Percentiles rank a stretch among this genome's conserved stretches.
Conservation (phyloP, 2,888 invertebrate species). For the Neocrepidodera transversa region DNA sequence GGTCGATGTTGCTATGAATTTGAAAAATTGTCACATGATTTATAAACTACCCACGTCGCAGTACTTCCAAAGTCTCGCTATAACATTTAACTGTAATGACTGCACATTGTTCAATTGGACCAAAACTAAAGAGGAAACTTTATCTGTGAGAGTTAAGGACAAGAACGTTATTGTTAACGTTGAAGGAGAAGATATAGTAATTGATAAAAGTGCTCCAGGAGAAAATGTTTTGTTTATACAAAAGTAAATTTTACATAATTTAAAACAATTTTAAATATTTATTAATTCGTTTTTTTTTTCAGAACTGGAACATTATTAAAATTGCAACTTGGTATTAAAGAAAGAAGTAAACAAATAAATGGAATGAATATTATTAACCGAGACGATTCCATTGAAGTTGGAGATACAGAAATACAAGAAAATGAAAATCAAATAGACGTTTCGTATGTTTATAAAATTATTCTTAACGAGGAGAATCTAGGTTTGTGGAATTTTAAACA, state of each 20-base stretch:
- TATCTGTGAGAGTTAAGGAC: constrained; percentile 45
- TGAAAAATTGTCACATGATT: constrained; percentile 45
- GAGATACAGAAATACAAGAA: constrained; percentile 46
- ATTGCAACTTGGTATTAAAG: constrained; percentile 38
- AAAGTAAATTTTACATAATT: constrained; percentile 44
- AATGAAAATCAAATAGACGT: constrained; percentile 63
- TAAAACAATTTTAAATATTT: not conserved
- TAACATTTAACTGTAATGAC: constrained; percentile 48
- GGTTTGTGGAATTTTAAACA: constrained; percentile 89
- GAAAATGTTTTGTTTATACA: constrained; percentile 44
- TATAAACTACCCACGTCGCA: constrained; percentile 44
- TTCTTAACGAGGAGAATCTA: constrained; percentile 77
- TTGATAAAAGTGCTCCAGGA: not conserved
- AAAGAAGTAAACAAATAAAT: constrained; percentile 30
- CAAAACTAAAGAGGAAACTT: constrained; percentile 34
- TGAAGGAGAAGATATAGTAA: constrained; percentile 38
- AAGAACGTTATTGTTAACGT: constrained; percentile 41
- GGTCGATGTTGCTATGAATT: constrained; percentile 47
- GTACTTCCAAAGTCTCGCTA: constrained; percentile 45
- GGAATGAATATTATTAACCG: constrained; percentile 34
- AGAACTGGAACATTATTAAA: constrained; percentile 42
- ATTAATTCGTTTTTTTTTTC: constrained; percentile 20
- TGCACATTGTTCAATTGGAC: constrained; percentile 48
- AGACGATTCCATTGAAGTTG: constrained; percentile 44
- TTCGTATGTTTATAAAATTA: constrained; percentile 83